Base-by-base conservation (phyloP, 2,797 vertebrate genomes). In the Aeoliscus strigatus region DNA sequence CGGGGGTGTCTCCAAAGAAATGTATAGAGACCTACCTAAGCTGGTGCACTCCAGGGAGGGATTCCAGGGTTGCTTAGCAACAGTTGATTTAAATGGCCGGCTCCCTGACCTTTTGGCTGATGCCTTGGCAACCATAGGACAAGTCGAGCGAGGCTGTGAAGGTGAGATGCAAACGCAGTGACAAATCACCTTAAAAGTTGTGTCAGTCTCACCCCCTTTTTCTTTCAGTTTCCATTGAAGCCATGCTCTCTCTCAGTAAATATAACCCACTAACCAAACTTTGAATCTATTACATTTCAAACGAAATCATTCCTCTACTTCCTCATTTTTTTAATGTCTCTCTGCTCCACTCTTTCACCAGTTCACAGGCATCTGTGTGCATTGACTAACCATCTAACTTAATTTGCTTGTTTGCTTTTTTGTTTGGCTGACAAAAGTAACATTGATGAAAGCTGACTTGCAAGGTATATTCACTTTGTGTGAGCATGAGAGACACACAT, bases 371-470 rank as follows among this genome's bases (percentile, higher is more conserved):
- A 91, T 94, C 90, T 90, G 80, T 87, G 87, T 91, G 90, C 90
- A 90, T 80, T 71, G 93, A 97, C 94, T 96, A 97, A 98, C 91
- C 89, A 86, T 93, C 73, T 89, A 84, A 83, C 82, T 79, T 90
- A 87, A 90, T 94, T 94, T 94, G 93, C 92, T 93, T 94, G 89
- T 84, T 92, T 93, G 88, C 92, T 91, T 92, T 93, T 91, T 81
- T 91, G 82, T 88, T 90, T 70, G 60, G 69, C 84, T 73, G 91
- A 89, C 93, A 93, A 93, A 84, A 94, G 93, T 96, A 91, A 87
- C 91, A 92, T 92, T 96, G 93, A 95, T 93, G 92, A 95, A 94
- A 94, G 93, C 93, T 94, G 92, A 94, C 90, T 92, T 96, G 91
- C 93, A 95, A 96, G 93, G 93, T 96, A 96, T 73, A 94, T 91